Conservation (phyloP, 1,140 invertebrate genomes). For the Ceratina japonica region DNA sequence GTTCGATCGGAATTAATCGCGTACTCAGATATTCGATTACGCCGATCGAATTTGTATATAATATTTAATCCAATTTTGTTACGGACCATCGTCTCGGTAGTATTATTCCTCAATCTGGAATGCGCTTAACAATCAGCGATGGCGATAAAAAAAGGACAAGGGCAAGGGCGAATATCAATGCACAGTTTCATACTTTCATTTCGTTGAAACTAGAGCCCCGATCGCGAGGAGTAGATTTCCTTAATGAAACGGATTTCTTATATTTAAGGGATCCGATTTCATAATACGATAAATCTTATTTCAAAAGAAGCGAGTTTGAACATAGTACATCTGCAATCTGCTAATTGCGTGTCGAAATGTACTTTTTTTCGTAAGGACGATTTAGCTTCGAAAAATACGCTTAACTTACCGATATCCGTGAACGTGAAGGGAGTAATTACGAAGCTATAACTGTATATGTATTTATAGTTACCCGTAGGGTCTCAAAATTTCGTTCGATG, state of each 20-base stretch:
- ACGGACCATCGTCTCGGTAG: constrained; percentile 1
- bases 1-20: not conserved
- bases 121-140: not conserved
- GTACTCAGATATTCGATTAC: not conserved
- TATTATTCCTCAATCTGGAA: not conserved
- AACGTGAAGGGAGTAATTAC: constrained; percentile 3
- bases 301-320: constrained; percentile 3
- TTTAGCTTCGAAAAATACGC: constrained; percentile 48
- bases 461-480: constrained; percentile 52
- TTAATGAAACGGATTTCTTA: constrained; percentile 33
- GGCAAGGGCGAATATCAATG: not conserved
- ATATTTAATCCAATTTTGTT: not conserved
- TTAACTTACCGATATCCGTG: constrained; percentile 41
- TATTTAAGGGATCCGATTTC: not conserved
- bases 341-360: not conserved
- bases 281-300: not conserved
- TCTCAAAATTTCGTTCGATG: constrained; percentile 34
- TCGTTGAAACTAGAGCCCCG: not conserved
- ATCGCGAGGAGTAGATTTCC: not conserved
- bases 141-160: not conserved
- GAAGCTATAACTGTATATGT: constrained; percentile 38
- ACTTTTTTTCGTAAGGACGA: constrained; percentile 17
- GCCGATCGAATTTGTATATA: constrained; percentile 28
- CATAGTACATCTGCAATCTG: not conserved
- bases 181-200: not conserved